Evolutionary conservation across 1,140 invertebrate genomes (phyloP), one percentile per base, ranked within the genome.

Genomic region (Cardiocondyla obscurior): DNA sequence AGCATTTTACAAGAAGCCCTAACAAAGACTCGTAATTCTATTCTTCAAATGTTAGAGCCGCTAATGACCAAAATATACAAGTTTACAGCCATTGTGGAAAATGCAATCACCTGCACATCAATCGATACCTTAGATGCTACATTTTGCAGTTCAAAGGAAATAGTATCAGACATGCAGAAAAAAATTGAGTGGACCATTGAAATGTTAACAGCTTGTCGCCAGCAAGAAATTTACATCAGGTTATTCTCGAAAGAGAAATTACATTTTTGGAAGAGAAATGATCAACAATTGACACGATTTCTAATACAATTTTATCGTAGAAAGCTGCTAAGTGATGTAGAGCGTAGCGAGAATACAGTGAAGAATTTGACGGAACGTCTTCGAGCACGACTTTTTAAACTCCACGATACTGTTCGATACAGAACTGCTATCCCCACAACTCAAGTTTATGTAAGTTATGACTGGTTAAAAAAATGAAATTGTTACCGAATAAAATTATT

Each of bases 61-160:
- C 92, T 96, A 6, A 96, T 96, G 95, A 93, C 94, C 49, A 94
- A 94, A 42, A 94, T 96, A 2, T 96, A 96, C 88, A 93, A 94
- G 51, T 92, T 96, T 30, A 96, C 96, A 2, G 94, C 95, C 0
- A 93, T 94, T 0, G 88, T 96, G 0, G 95, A 96, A 39, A 94
- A 83, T 5, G 55, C 76, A 6, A 39, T 58, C 8, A n/a, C 28
- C 1, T 12, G 22, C 19, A 5, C 16, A 5, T 64, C 39, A n/a
- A 58, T 16, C 19, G 46, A 51, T 8, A 12, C 12, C n/a, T 19
- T 42, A 25, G 19, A 67, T 39, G 51, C 8, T 65, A 58, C 19
- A 1, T 19, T 16, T 36, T 25, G 2, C 28, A 22, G 3, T n/a
- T 22, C 36, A 7, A 39, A 30, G 46, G 2, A n/a, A 65, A n/a